These are phyloP conservation scores for Protonibea diacanthus DNA, from an alignment of 2,797 vertebrate genomes.

Conservation along the genomic window DNA sequence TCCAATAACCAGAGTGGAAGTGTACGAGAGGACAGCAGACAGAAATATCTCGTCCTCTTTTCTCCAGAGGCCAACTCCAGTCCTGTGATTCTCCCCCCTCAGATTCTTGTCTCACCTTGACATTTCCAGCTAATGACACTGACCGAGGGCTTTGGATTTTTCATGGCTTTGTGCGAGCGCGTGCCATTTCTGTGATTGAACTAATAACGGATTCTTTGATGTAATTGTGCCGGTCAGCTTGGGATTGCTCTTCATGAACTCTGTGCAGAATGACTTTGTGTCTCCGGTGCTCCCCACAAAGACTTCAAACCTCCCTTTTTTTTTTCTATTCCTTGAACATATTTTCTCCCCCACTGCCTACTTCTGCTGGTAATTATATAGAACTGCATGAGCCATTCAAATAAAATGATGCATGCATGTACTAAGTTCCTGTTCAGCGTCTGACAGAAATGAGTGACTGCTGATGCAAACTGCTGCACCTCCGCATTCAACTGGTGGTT, in stretches of 20 bases:
- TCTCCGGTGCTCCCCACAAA: background rate
- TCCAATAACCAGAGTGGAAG: conserved; percentile 40
- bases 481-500: background rate
- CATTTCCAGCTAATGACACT: conserved; percentile 74
- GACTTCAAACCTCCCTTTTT: background rate
- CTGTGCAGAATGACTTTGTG: background rate
- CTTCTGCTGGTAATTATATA: background rate
- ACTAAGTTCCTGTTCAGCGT: background rate
- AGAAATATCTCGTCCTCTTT: conserved; percentile 45
- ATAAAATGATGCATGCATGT: too few relatives aligned
- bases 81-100: conserved; percentile 44
- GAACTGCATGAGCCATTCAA: background rate
- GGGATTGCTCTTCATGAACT: conserved; percentile 15
- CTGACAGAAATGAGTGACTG: background rate
- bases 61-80: conserved; percentile 47
- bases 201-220: conserved; percentile 58
- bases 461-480: background rate
- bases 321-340: background rate
- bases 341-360: background rate
- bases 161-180: conserved; percentile 22
- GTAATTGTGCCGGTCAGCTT: conserved; percentile 40
- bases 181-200: conserved; percentile 53
- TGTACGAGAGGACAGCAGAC: conserved; percentile 19
- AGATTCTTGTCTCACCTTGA: conserved; percentile 69
- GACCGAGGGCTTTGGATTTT: conserved; percentile 48